These are phyloP conservation scores for Smutsia temminckii DNA, from an alignment of 2,797 vertebrate species.

Conservation along the genomic window DNA sequence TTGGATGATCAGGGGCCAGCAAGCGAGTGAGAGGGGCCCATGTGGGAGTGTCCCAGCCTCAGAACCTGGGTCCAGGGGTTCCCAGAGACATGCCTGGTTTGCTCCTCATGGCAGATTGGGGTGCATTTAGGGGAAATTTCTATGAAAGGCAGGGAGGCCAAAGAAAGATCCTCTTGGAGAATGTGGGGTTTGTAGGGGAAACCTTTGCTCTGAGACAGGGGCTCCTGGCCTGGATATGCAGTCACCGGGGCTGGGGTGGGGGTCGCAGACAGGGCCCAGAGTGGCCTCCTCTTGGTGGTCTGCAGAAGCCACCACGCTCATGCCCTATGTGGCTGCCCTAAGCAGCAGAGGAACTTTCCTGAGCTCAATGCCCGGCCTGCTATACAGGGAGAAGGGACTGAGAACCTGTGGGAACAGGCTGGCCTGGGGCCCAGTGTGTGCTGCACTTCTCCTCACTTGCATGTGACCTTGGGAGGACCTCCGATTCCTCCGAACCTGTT, in stretches of 20 bases:
- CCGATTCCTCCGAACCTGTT: background rate
- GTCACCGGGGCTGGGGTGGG: rapidly evolving
- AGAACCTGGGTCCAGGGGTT: too few relatives aligned
- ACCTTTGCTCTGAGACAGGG: background rate
- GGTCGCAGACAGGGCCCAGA: too few relatives aligned
- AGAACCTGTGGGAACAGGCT: rapidly evolving
- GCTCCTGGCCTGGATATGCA: background rate
- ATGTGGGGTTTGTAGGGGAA: background rate
- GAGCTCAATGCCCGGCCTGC: background rate
- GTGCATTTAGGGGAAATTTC: background rate
- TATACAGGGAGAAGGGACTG: background rate
- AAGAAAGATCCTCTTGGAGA: background rate
- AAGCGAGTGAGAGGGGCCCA: background rate
- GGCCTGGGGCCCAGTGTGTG: background rate
- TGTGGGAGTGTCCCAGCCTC: background rate
- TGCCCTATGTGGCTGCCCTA: rapidly evolving
- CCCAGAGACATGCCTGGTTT: background rate
- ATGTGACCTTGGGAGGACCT: background rate
- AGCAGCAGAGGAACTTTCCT: too few relatives aligned
- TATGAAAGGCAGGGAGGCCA: too few relatives aligned
- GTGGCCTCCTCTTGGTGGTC: background rate
- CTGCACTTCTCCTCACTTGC: background rate
- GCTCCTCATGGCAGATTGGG: rapidly evolving
- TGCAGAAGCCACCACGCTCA: background rate
- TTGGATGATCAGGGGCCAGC: background rate